These are phyloP conservation scores for Papilio protenor DNA, from an alignment of 2,888 invertebrate species.

Conservation along the genomic window DNA sequence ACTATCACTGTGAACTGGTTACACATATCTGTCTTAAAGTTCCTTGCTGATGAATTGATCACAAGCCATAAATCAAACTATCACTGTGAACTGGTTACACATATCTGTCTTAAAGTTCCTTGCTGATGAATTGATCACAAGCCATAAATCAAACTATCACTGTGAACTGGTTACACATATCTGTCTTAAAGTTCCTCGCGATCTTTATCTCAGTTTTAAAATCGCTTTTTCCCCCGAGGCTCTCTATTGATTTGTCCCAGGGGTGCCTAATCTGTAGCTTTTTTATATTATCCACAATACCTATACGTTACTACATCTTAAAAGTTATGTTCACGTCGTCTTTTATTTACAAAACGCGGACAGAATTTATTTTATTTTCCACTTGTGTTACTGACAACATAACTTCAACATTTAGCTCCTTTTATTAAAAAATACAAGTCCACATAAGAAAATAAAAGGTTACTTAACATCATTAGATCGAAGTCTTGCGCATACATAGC, in stretches of 20 bases:
- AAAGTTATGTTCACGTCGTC: constrained; percentile 37
- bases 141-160: no score
- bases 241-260: constrained; percentile 78
- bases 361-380: neutral
- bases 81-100: no score
- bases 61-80: no score
- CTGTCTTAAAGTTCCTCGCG: constrained; percentile 57
- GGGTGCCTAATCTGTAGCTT: constrained; percentile 75
- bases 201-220: constrained; percentile 84
- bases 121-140: no score
- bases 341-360: neutral
- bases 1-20: no score
- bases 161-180: neutral
- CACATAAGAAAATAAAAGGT: constrained; percentile 74
- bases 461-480: constrained; percentile 72
- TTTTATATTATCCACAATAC: constrained; percentile 70
- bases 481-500: constrained; percentile 67
- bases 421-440: constrained; percentile 22
- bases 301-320: constrained; percentile 63
- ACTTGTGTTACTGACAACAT: neutral
- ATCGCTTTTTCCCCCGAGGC: constrained; percentile 79
- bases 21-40: no score
- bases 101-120: no score
- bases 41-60: no score
- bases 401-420: neutral